phyloP scores from a whole-genome alignment of 2,113 vertebrate genomes.

The Saguinus imperator region DNA sequence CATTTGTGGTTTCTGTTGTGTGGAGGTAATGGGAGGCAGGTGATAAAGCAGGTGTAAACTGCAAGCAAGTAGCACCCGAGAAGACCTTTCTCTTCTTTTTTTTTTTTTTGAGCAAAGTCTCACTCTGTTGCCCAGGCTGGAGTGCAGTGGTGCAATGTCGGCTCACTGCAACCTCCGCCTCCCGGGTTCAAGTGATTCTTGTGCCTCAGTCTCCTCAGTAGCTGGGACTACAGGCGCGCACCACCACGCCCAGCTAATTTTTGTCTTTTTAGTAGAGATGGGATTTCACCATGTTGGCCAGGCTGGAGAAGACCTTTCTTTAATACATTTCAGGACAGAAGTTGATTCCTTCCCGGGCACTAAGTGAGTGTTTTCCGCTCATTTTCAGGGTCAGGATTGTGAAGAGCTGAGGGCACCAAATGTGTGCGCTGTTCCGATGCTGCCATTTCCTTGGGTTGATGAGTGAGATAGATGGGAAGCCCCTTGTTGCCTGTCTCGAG shows the following conservation, averaged over 20 bases:
- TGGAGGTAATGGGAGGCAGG: not conserved
- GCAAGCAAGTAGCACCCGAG: not conserved
- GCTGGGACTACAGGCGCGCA: too few relatives aligned
- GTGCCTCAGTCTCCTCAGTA: too few relatives aligned
- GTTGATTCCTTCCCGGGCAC: not conserved
- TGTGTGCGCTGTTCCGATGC: rapidly evolving
- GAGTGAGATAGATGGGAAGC: not conserved
- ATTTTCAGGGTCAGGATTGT: not conserved
- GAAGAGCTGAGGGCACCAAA: not conserved
- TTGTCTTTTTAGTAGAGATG: too few relatives aligned
- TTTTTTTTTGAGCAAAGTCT: too few relatives aligned
- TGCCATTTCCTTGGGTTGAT: not conserved
- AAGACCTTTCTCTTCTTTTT: not conserved
- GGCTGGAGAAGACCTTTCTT: not conserved
- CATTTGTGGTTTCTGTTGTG: not conserved
- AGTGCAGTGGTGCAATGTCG: too few relatives aligned
- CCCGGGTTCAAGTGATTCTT: too few relatives aligned
- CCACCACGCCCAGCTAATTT: too few relatives aligned
- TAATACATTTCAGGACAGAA: not conserved
- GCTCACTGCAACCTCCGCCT: too few relatives aligned
- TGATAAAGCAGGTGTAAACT: not conserved
- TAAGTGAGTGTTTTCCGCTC: not conserved
- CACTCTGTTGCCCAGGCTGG: too few relatives aligned
- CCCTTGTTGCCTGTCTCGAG: not conserved
- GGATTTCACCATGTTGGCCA: too few relatives aligned